phyloP scores from a whole-genome alignment of 2,888 invertebrate species.

The Tethea ocularis region DNA sequence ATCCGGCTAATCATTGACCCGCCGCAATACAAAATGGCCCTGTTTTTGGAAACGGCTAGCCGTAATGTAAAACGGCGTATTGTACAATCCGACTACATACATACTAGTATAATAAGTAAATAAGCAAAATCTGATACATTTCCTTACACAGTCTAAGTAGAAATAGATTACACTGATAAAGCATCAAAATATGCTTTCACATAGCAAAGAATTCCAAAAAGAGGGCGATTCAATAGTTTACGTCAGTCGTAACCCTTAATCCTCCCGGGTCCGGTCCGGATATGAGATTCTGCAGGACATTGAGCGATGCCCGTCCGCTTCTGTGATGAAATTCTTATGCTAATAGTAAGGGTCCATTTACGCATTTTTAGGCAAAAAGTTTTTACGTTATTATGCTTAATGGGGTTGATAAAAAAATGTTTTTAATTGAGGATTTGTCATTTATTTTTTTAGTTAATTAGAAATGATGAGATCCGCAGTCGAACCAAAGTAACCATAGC shows the following conservation, averaged over 20 bases:
- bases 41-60: too few species aligned
- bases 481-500: too few species aligned
- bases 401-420: background rate
- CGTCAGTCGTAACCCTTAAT: conserved; percentile 34
- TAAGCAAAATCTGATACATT: too few species aligned
- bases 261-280: conserved; percentile 33
- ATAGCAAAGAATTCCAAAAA: conserved; percentile 2
- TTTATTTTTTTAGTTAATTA: too few species aligned
- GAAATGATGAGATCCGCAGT: too few species aligned
- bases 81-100: too few species aligned
- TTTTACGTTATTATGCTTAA: background rate
- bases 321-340: conserved; percentile 45
- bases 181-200: background rate
- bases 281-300: conserved; percentile 45
- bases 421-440: background rate
- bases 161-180: background rate
- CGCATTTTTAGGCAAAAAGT: background rate
- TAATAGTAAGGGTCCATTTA: conserved; percentile 20
- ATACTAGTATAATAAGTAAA: too few species aligned
- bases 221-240: conserved; percentile 35
- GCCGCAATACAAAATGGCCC: too few species aligned
- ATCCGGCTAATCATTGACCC: too few species aligned
- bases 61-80: too few species aligned
- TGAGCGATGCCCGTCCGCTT: conserved; percentile 39
- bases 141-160: background rate